Evolutionary conservation across 2,797 vertebrate species (phyloP), one percentile per base, ranked within the genome.

Genomic region (Alca torda): DNA sequence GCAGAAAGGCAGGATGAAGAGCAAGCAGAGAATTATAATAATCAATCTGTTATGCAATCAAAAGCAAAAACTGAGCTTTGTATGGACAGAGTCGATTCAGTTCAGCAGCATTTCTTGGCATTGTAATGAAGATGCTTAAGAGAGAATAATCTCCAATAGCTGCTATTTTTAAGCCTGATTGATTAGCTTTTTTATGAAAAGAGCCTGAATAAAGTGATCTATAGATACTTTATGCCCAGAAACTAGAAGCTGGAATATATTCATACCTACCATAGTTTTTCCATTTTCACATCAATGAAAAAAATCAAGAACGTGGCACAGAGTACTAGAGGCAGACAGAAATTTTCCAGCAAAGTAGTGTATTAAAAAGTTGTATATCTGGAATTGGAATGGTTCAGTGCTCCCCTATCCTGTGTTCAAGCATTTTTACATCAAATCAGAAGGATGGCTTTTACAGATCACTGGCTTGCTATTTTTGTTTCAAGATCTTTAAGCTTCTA

Each of bases 1-100:
- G 78, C 72, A 95, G 77, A 51, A 96, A 87, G 43, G 33, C 81
- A 94, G 59, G 65, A 89, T 92, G 80, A 92, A 87, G 41, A 92
- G 23, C 37, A 73, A 61, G 20, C 54, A 87, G 51, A 64, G 64
- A 87, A 64, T 80, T 50, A 59, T 33, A 74, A 64, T 50, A 84
- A 94, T 87, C 79, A 78, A 84, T 78, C 51, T 1, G 7, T 74
- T 90, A 69, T 13, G 57, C 13, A 56, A 88, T 75, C 70, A 74
- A 72, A 56, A 87, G 67, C 61, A 60, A 77, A 84, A 64, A 4
- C 37, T 31, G 35, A 64, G 45, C 56, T 60, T 90, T 33, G 17
- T 56, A 19, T 28, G 31, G 51, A 56, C 37, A 23, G 57, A 69
- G 31, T 56, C 3, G 1, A 64, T 74, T 69, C 60, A 84, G n/a